These are phyloP conservation scores for Oscheius onirici DNA, from an alignment of 2,888 invertebrate genomes.

Conservation along the genomic window DNA sequence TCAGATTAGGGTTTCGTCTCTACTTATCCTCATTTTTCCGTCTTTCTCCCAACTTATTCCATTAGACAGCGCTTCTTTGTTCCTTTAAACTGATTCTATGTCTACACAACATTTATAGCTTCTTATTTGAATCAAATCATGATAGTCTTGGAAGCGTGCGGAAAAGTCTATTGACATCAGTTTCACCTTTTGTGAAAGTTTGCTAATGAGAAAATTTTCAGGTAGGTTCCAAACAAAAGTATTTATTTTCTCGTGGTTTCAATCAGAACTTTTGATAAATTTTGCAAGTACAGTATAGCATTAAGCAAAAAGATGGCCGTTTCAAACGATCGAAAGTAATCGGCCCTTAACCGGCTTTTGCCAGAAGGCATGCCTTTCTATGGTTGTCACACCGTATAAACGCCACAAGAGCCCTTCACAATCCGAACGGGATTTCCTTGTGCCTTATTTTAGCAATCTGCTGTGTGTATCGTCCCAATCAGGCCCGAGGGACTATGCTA, in stretches of 20 bases:
- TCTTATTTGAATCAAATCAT: too few species aligned
- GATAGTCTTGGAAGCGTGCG: too few species aligned
- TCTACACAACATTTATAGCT: neutral
- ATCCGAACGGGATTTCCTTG: too few species aligned
- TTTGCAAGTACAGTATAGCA: too few species aligned
- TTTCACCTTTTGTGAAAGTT: too few species aligned
- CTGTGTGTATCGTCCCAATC: neutral
- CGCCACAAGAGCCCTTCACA: neutral
- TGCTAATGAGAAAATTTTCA: too few species aligned
- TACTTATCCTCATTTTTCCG: neutral
- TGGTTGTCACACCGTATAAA: neutral
- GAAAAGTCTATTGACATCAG: too few species aligned
- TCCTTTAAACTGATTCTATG: neutral
- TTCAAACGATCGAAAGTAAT: neutral
- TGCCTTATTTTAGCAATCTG: neutral
- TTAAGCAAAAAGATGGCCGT: neutral
- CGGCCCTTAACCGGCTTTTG: constrained; percentile 13
- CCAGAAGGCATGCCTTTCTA: neutral
- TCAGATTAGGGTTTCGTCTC: neutral
- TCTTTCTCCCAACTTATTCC: neutral
- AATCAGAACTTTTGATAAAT: too few species aligned
- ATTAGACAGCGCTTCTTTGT: neutral
- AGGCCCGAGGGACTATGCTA: neutral
- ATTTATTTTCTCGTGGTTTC: too few species aligned
- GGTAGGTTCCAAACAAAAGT: too few species aligned